These are phyloP conservation scores for Gobius niger DNA, from an alignment of 2,113 vertebrate species.

Conservation along the genomic window DNA sequence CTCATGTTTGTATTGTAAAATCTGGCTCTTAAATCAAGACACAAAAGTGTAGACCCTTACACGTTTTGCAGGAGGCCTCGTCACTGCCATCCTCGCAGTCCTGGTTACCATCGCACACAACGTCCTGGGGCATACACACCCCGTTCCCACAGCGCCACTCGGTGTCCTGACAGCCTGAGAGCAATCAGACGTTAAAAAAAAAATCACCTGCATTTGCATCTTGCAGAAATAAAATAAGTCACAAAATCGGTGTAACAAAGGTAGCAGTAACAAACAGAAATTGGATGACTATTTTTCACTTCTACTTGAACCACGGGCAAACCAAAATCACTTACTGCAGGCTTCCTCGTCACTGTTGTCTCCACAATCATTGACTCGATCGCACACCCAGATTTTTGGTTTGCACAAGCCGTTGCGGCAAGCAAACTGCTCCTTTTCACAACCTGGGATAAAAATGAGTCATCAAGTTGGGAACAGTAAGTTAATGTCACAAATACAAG, in stretches of 20 bases:
- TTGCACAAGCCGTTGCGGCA: conserved; percentile 78
- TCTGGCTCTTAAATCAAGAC: neutral
- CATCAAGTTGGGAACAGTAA: neutral
- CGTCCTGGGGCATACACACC: conserved; percentile 63
- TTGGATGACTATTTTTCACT: too few relatives aligned
- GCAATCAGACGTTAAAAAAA: neutral
- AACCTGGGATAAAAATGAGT: conserved; percentile 54
- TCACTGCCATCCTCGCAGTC: conserved; percentile 80
- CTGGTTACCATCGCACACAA: conserved; percentile 64
- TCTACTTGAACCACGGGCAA: neutral
- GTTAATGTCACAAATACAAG: too few relatives aligned
- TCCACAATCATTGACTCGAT: conserved; percentile 77
- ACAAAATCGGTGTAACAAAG: too few relatives aligned
- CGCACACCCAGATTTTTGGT: conserved; percentile 72
- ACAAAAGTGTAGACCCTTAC: conserved; percentile 52
- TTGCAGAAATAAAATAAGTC: neutral
- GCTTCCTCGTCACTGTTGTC: conserved; percentile 76
- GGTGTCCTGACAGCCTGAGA: conserved; percentile 64
- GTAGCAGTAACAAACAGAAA: too few relatives aligned
- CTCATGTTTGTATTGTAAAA: too few relatives aligned
- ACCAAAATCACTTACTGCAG: conserved; percentile 69
- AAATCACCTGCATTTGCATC: neutral
- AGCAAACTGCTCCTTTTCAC: conserved; percentile 65
- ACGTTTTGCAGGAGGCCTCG: conserved; percentile 67
- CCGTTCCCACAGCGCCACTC: conserved; percentile 73